A percentile compares a stretch with the other conserved stretches of the same genome.
Evolutionary conservation across 2,113 vertebrate genomes (phyloP).

Genomic region (Neotoma lepida): DNA sequence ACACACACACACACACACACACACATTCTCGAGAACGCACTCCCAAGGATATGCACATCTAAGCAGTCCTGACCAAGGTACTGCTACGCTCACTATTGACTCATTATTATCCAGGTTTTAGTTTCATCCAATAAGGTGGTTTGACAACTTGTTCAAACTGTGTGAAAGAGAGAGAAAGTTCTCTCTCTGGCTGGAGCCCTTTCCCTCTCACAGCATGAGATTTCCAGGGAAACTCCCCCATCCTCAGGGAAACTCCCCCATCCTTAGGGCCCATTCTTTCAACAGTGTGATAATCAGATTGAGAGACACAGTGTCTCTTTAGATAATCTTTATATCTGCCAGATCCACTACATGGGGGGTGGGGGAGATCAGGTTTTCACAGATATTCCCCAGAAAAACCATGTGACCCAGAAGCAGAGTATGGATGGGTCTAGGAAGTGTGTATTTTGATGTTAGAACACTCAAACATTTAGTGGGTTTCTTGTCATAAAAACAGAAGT

Average conservation of each 20-base stretch:
- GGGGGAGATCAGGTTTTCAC: not conserved
- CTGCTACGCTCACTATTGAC: not conserved
- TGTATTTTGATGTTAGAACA: not conserved
- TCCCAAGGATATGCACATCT: not conserved
- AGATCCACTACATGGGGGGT: not conserved
- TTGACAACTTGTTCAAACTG: not conserved
- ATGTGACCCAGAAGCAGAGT: not conserved
- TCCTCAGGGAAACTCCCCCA: not conserved
- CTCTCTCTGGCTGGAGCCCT: not conserved
- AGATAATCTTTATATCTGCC: not conserved
- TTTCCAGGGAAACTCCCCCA: not conserved
- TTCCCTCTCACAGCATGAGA: not conserved
- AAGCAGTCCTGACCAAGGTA: not conserved
- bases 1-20: not conserved
- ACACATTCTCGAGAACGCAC: not conserved
- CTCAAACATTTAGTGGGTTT: not conserved
- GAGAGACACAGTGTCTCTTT: not conserved
- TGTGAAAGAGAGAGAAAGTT: not conserved
- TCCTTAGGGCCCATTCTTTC: not conserved
- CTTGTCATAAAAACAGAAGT: not conserved
- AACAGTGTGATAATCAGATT: not conserved
- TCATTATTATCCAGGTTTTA: not conserved
- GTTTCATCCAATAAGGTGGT: not conserved
- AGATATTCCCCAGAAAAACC: not conserved
- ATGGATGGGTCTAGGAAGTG: not conserved